Evolutionary conservation across 92 coral and sea anemone species (phyloP).

Genomic region (Micromussa lordhowensis): DNA sequence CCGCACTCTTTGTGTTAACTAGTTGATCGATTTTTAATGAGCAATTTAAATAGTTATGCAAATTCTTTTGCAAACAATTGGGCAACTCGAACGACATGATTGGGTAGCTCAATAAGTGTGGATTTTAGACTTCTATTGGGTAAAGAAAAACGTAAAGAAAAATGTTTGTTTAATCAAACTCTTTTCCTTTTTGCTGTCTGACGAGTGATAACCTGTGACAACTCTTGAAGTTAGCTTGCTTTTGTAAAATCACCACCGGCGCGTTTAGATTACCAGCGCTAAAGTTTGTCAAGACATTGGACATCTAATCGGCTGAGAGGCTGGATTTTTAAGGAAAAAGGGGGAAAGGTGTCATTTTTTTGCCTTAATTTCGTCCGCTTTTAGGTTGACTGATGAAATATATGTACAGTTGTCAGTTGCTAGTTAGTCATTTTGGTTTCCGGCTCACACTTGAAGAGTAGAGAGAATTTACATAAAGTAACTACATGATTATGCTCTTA

Average conservation of each 20-base stretch:
- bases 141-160: background rate
- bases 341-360: background rate
- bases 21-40: conserved; percentile 32
- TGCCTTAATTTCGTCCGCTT: no score
- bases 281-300: no score
- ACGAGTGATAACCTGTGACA: background rate
- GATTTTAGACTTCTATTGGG: background rate
- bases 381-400: no score
- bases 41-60: conserved; percentile 11
- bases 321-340: background rate
- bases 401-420: no score
- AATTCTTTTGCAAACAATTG: conserved; percentile 14
- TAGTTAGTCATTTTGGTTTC: background rate
- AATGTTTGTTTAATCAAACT: background rate
- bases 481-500: no score
- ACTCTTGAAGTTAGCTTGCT: background rate
- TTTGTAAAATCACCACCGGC: background rate
- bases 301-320: background rate
- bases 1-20: background rate
- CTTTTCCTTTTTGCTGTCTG: background rate
- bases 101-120: conserved; percentile 1
- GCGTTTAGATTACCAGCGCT: no score
- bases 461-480: no score
- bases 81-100: conserved; percentile 23
- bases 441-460: background rate